Evolutionary conservation across 1,140 invertebrate genomes (phyloP).

Genomic region (Physella acuta): DNA sequence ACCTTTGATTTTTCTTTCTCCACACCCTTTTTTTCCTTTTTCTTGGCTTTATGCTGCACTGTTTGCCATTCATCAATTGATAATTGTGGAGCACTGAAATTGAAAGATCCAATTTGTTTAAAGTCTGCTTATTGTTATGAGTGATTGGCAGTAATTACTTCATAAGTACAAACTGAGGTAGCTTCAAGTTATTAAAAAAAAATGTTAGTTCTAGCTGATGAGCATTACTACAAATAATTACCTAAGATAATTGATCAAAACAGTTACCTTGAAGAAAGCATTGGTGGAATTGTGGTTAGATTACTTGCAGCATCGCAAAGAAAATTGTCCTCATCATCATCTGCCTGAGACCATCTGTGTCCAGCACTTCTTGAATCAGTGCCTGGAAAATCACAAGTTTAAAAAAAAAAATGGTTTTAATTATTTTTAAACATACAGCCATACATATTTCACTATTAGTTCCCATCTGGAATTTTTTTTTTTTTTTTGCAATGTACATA

Average conservation of each 20-base stretch:
- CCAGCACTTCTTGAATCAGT: neutral
- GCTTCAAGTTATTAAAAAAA: no score
- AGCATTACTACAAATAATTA: no score
- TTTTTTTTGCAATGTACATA: no score
- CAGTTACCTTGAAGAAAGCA: conserved; percentile 12
- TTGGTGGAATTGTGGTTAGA: conserved; percentile 22
- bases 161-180: no score
- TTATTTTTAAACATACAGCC: no score
- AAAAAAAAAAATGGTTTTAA: no score
- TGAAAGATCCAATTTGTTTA: neutral
- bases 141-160: no score
- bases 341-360: neutral
- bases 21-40: conserved; percentile 8
- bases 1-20: conserved; percentile 2
- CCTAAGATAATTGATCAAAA: neutral
- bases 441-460: no score
- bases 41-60: conserved; percentile 24
- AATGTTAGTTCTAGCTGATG: no score
- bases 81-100: conserved; percentile 20
- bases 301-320: conserved; percentile 12
- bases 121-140: no score
- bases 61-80: conserved; percentile 21
- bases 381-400: no score
- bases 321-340: conserved; percentile 14
- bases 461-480: no score